Conservation (phyloP, 1,140 invertebrate genomes). For the Popillia japonica region DNA sequence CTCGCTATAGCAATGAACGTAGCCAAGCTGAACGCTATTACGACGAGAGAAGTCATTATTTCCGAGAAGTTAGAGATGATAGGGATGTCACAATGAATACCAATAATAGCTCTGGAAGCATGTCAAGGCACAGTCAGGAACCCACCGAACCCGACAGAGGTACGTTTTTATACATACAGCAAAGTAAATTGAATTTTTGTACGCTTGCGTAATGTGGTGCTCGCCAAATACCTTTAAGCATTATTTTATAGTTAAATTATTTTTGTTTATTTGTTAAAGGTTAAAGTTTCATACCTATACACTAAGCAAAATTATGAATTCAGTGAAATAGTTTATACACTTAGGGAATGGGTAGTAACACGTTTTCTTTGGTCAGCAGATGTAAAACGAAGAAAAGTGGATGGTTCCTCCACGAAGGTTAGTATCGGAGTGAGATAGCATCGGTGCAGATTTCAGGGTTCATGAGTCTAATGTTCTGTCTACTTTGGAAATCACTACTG, state of each 20-base stretch:
- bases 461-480: constrained; percentile 38
- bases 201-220: too few relatives aligned
- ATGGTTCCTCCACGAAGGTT: constrained; percentile 78
- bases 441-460: constrained; percentile 56
- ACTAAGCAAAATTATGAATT: too few relatives aligned
- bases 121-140: constrained; percentile 55
- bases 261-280: too few relatives aligned
- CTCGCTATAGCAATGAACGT: constrained; percentile 52
- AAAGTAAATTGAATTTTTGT: too few relatives aligned
- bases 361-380: constrained; percentile 62
- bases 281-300: too few relatives aligned
- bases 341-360: too few relatives aligned
- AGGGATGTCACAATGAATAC: constrained; percentile 50
- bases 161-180: constrained; percentile 36
- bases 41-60: constrained; percentile 59
- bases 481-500: constrained; percentile 45
- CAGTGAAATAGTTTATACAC: too few relatives aligned
- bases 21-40: constrained; percentile 55
- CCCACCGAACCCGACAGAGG: constrained; percentile 58
- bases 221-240: too few relatives aligned
- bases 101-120: constrained; percentile 48
- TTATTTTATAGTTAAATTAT: too few relatives aligned
- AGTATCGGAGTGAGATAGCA: constrained; percentile 70
- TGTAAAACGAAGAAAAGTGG: constrained; percentile 82
- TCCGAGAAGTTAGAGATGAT: constrained; percentile 59